Evolutionary conservation across 2,113 vertebrate species (phyloP), one percentile per base, ranked within the genome.

Genomic region (Anarhynchus alexandrinus): DNA sequence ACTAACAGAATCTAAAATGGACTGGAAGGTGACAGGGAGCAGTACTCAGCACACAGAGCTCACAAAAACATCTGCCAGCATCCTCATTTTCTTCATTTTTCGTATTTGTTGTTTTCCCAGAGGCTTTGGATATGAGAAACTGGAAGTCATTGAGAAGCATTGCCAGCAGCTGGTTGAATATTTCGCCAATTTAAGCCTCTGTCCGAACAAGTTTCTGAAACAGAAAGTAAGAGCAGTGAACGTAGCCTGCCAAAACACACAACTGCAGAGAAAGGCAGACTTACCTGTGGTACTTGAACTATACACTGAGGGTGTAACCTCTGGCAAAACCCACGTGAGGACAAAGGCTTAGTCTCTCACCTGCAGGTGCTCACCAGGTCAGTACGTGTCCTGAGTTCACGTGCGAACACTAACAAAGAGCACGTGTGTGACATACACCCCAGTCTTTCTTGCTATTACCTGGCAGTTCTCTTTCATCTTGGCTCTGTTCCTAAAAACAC

Each of bases 261-360:
- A 5, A 3, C 12, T 7, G 80, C 54, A 3, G 64, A 9, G 64
- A 7, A 15, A 5, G 25, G 51, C 40, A 3, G 15, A 1, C 20
- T 8, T 9, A 6, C 7, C 42, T 2, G 2, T 1, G 34, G 3
- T 3, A 8, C 43, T 3, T 7, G 29, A 21, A 3, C 17, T 3
- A 2, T 5, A 5, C 2, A 5, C 11, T 10, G 26, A 26, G 12
- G 38, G 3, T 4, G 23, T 17, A 27, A 21, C 18, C 71, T 14
- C 40, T 15, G 61, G 72, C 72, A 38, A 26, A 6, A 5, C 21
- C 3, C 11, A 11, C 2, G 3, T 4, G 65, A 43, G 74, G 45
- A n/a, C 54, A 16, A 19, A 36, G 54, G 30, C 43, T 23, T 6
- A 4, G 72, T 14, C 15, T 27, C 13, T 10, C 54, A 5, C n/a